These are phyloP conservation scores for Odontesthes bonariensis DNA, from an alignment of 2,113 vertebrate species.

Conservation along the genomic window DNA sequence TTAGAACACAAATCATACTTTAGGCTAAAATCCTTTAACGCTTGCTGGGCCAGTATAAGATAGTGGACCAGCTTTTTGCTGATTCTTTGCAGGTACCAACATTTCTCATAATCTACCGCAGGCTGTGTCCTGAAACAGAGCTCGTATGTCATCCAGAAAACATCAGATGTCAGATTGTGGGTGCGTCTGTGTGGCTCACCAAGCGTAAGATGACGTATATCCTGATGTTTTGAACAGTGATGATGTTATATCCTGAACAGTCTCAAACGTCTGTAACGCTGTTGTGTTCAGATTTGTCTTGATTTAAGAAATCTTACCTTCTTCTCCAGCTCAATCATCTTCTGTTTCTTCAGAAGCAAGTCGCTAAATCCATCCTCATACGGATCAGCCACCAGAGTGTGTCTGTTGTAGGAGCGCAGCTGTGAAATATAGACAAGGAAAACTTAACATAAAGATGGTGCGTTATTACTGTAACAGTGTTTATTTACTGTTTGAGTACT, in stretches of 20 bases:
- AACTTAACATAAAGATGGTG: background rate
- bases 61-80: background rate
- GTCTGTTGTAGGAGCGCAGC: constrained; percentile 96
- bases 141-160: background rate
- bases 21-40: constrained; percentile 19
- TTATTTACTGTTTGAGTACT: background rate
- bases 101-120: background rate
- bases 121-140: background rate
- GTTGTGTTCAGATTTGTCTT: no score
- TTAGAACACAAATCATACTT: constrained; percentile 46
- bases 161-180: background rate
- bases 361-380: constrained; percentile 92
- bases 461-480: background rate
- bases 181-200: no score
- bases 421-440: constrained; percentile 57
- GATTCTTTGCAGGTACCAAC: background rate
- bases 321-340: constrained; percentile 88
- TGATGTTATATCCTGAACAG: no score
- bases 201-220: no score
- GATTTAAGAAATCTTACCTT: no score
- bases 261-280: no score
- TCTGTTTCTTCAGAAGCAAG: constrained; percentile 90
- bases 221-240: no score
- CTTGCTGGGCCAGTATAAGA: background rate
- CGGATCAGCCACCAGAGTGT: constrained; percentile 93